Percentiles rank a stretch among this genome's conserved stretches.
Evolutionary conservation across 1,140 invertebrate genomes (phyloP).

Genomic region (Drosophila novamexicana): DNA sequence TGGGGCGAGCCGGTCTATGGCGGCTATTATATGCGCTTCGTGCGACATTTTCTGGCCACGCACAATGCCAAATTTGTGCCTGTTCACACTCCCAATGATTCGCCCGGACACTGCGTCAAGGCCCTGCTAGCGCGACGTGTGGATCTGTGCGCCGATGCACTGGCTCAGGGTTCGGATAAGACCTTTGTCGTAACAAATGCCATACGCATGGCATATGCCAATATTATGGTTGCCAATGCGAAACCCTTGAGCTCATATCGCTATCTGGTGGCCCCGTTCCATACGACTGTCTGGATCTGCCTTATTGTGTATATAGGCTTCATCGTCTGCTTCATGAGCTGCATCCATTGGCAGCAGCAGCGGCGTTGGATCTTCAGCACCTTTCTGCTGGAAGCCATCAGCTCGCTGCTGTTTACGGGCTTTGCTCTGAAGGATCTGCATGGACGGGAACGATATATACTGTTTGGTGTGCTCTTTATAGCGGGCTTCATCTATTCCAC

Average conservation of each 20-base stretch:
- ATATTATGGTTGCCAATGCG: slow-evolving; percentile 56
- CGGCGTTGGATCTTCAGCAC: slow-evolving; percentile 56
- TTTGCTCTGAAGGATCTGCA: slow-evolving; percentile 39
- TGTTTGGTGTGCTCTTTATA: slow-evolving; percentile 56
- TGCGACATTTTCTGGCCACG: slow-evolving; percentile 32
- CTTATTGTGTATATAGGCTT: slow-evolving; percentile 40
- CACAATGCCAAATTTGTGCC: slow-evolving; percentile 58
- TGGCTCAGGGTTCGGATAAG: slow-evolving; percentile 26
- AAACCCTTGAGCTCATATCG: slow-evolving; percentile 52
- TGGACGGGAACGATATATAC: slow-evolving; percentile 50
- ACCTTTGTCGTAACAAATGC: slow-evolving; percentile 39
- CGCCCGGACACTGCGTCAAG: slow-evolving; percentile 47
- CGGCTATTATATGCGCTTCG: slow-evolving; percentile 57
- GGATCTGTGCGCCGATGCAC: slow-evolving; percentile 58
- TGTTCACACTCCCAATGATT: slow-evolving; percentile 26
- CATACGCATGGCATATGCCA: slow-evolving; percentile 52
- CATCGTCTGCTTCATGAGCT: slow-evolving; percentile 55
- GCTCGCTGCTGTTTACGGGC: slow-evolving; percentile 49
- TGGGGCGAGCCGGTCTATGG: slow-evolving; percentile 29
- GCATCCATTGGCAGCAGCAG: slow-evolving; percentile 47
- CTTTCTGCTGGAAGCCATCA: slow-evolving; percentile 60
- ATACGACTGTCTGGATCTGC: slow-evolving; percentile 51
- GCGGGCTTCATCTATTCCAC: slow-evolving; percentile 64
- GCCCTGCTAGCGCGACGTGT: slow-evolving; percentile 29
- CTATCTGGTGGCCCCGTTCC: slow-evolving; percentile 55